phyloP scores from a whole-genome alignment of 1,140 invertebrate species.

The Pseudomyrmex flavicornis region DNA sequence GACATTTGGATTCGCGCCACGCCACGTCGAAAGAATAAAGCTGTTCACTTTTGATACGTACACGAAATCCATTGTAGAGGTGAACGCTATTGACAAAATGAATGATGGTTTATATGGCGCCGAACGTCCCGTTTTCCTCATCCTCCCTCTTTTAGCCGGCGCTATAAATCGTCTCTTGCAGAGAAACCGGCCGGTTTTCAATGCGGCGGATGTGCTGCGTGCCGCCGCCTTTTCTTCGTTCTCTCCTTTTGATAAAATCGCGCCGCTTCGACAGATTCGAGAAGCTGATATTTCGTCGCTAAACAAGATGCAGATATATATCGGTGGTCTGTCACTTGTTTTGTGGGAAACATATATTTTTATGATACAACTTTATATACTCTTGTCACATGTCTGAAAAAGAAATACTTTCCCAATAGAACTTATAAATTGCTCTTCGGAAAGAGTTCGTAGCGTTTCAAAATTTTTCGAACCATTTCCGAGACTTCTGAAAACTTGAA shows the following conservation, averaged over 20 bases:
- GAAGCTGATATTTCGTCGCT: conserved; percentile 5
- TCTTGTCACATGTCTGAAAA: too few species aligned
- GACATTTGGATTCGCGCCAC: conserved; percentile 77
- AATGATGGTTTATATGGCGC: conserved; percentile 81
- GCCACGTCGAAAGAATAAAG: conserved; percentile 78
- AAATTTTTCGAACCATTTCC: too few species aligned
- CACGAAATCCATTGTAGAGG: conserved; percentile 76
- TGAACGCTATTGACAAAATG: conserved; percentile 81
- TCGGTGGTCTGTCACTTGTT: neutral
- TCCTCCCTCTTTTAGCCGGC: conserved; percentile 60
- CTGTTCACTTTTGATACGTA: conserved; percentile 77
- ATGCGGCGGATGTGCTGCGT: conserved; percentile 65
- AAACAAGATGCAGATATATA: conserved; percentile 6
- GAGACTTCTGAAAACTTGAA: too few species aligned
- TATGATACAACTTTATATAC: neutral
- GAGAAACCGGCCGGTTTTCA: conserved; percentile 66
- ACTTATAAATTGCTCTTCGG: too few species aligned
- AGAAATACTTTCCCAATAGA: too few species aligned
- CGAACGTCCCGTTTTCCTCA: conserved; percentile 64
- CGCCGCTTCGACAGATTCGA: conserved; percentile 57
- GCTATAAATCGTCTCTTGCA: conserved; percentile 79
- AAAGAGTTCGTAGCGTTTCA: too few species aligned
- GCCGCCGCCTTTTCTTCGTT: conserved; percentile 9
- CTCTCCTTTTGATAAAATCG: conserved; percentile 58
- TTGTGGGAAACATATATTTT: neutral